These are phyloP conservation scores for Eulacestoma nigropectus DNA, from an alignment of 2,113 vertebrate species.

Conservation along the genomic window DNA sequence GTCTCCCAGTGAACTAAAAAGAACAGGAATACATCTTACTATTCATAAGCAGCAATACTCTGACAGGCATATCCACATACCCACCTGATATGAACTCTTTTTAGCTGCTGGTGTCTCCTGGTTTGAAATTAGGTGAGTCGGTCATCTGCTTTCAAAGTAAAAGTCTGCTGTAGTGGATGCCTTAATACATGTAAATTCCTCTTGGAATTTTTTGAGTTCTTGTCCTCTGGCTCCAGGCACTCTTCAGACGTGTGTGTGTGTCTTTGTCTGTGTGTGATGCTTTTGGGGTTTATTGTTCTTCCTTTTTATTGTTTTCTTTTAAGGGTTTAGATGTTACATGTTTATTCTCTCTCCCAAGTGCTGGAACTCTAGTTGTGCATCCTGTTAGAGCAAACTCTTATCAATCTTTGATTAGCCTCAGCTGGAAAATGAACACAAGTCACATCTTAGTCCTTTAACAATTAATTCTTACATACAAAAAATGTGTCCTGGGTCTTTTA, in stretches of 20 bases:
- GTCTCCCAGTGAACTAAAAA: not conserved
- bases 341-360: not conserved
- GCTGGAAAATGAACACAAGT: not conserved
- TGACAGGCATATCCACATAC: not conserved
- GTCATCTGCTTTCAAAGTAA: slow-evolving; percentile 18
- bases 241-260: not conserved
- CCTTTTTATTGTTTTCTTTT: not conserved
- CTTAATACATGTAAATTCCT: not conserved
- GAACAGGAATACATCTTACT: not conserved
- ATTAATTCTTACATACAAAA: not conserved
- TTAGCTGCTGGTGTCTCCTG: not conserved
- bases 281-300: not conserved
- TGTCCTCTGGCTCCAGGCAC: not conserved
- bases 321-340: not conserved
- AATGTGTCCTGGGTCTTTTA: not conserved
- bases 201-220: not conserved
- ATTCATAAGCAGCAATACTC: not conserved
- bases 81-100: not conserved
- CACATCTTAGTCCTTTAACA: not conserved
- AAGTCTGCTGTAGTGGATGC: not conserved
- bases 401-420: not conserved
- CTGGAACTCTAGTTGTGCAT: not conserved
- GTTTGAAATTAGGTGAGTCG: slow-evolving; percentile 16
- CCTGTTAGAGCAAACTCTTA: not conserved
- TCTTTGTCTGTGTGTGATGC: too few species aligned